Evolutionary conservation across 2,888 invertebrate species (phyloP).

Genomic region (Sepioteuthis lessoniana): DNA sequence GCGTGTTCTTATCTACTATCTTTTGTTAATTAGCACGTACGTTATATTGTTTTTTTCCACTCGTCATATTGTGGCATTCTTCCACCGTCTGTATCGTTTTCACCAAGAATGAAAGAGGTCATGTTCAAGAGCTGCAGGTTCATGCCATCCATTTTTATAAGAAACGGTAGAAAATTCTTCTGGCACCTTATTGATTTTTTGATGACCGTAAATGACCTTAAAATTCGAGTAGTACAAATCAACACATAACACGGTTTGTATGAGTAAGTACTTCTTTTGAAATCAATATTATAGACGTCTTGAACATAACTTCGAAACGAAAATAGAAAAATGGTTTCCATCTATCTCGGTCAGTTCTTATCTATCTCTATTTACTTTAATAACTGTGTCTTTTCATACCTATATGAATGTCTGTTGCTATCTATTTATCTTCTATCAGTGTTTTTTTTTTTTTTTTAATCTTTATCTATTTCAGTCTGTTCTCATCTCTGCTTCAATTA

Average conservation of each 20-base stretch:
- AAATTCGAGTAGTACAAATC: neutral
- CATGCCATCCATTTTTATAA: neutral
- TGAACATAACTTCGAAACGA: too few relatives aligned
- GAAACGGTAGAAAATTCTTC: neutral
- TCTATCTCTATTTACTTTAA: too few relatives aligned
- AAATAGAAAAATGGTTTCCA: too few relatives aligned
- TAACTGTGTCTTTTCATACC: too few relatives aligned
- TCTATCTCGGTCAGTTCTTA: too few relatives aligned
- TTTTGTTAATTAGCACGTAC: neutral
- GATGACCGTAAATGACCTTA: neutral
- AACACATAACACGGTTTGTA: neutral
- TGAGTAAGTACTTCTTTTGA: neutral
- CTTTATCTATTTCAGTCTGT: too few relatives aligned
- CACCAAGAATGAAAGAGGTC: neutral
- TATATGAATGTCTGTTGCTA: too few relatives aligned
- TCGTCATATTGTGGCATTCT: neutral
- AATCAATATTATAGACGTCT: too few relatives aligned
- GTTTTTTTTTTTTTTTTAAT: too few relatives aligned
- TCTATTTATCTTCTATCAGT: too few relatives aligned
- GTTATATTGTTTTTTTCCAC: neutral
- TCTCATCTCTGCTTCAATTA: too few relatives aligned
- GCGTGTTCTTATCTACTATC: too few relatives aligned
- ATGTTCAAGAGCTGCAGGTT: neutral
- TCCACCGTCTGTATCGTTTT: neutral
- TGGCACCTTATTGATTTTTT: neutral